Base-by-base conservation (phyloP, 2,888 invertebrate species). In the Timema podura region DNA sequence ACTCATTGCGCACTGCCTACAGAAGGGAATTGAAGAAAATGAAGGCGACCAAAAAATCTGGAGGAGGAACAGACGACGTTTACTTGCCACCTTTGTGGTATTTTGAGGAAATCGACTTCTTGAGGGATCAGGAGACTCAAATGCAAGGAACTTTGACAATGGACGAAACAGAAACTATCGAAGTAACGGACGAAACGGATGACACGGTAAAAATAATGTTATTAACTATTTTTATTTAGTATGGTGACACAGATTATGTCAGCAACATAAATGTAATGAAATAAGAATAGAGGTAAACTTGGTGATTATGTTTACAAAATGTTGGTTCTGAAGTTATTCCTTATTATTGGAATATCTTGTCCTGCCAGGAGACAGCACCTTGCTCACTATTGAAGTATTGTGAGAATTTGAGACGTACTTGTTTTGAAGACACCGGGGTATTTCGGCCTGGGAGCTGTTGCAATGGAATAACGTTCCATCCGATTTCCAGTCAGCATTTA, bases 11-110 rank as follows among this genome's bases (percentile, higher is more conserved):
- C 13, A 74, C 74, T 65, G 74, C 73, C 64, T 77, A 75, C 64
- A 66, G 77, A 54, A 76, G 75, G 68, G 77, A 77, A 73, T 65
- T 75, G 57, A 75, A 75, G 66, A 77, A 75, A 73, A 71, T 77
- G 11, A 57, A 66, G 10, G 73, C 73, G 59, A 67, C 68, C 51
- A 13, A 61, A 59, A 64, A 68, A 51, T 71, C 69, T 68, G 73
- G 68, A 49, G 65, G 64, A 51, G 71, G 76, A 69, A 30, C 30
- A 30, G 30, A 30, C 30, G 30, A 30, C 30, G 30, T 30, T 30
- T 68, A 67, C 44, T n/a, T 54, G 13, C 67, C 67, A n/a, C 59
- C 59, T 54, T 44, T 67, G n/a, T 67, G 67, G 67, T 67, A 67
- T 44, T 67, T 47, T 44, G 48, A 65, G 13, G 65, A 65, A 13